Conservation (phyloP, 2,113 vertebrate genomes). For the Nannospalax galili region DNA sequence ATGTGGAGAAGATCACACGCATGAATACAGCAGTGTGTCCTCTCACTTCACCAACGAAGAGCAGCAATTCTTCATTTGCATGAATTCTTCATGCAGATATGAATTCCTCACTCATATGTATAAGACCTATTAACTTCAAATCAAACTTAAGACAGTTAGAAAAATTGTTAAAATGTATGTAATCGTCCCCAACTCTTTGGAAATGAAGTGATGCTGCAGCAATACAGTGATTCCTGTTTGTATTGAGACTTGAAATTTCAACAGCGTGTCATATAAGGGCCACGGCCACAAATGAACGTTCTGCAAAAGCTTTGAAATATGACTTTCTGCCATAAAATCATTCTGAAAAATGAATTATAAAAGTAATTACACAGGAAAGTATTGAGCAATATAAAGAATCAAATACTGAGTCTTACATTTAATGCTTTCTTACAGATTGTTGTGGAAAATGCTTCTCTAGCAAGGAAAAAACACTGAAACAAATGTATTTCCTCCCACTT, state of each 20-base stretch:
- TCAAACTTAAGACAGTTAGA: background rate
- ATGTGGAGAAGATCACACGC: background rate
- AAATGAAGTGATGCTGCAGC: background rate
- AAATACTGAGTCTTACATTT: background rate
- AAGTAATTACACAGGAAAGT: background rate
- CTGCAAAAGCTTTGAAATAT: background rate
- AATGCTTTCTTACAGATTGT: background rate
- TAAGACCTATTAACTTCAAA: constrained; percentile 9
- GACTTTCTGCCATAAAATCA: background rate
- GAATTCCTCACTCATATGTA: background rate
- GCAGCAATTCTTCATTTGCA: background rate
- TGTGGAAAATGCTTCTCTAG: background rate
- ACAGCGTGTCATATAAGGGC: background rate
- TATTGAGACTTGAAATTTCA: background rate
- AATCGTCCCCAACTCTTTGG: background rate
- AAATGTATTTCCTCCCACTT: background rate
- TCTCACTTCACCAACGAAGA: background rate
- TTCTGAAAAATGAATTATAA: constrained; percentile 20
- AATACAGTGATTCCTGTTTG: background rate
- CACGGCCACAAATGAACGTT: background rate
- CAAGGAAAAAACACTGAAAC: background rate
- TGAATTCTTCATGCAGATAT: too few species aligned
- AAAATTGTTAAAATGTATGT: background rate
- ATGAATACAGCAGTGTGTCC: background rate
- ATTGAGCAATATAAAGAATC: background rate